Evolutionary conservation across 1,140 invertebrate species (phyloP), one percentile per base, ranked within the genome.

Genomic region (Proales similis): DNA sequence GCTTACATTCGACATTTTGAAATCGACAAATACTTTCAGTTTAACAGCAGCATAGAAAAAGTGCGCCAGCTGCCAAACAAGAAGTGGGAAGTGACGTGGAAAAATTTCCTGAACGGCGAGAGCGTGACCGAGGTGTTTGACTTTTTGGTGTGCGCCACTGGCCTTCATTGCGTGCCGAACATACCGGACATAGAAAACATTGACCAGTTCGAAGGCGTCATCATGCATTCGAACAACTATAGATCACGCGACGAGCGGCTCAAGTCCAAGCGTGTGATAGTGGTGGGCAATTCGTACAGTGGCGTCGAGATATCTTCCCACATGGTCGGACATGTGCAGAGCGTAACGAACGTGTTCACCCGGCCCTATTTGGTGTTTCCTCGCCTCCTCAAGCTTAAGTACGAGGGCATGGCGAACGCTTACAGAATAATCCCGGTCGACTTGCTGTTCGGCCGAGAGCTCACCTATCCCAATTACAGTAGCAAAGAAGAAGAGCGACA

Each of bases 1-100:
- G 71, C 80, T 0, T 93, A 90, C 72, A 81, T 85, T 5, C 33
- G 46, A 43, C 36, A 42, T 12, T 60, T 26, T 24, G 12, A n/a
- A 12, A 12, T 42, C 4, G 12, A 9, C 7, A 42, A 43, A 27
- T 3, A 17, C 0, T 26, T 60, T 17, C 33, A 29, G 24, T n/a
- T 60, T 1, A 43, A 60, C 33, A 39, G 38, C 11, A 24, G 46
- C 22, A 43, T 60, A 3, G 20, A 39, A 14, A 26, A 9, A 24
- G 24, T 60, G 4, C 30, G 2, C 12, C 36, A 42, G 2, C 17
- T 42, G 14, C 19, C 33, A 0, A 26, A 60, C 24, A 53, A 53
- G 24, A 24, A 29, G 20, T 60, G 51, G 51, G 22, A 27, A 26
- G 12, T 60, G 12, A 39, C 33, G 11, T 43, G 20, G 17, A 27